Evolutionary conservation across 2,888 invertebrate genomes (phyloP).

Genomic region (Acleris holmiana): DNA sequence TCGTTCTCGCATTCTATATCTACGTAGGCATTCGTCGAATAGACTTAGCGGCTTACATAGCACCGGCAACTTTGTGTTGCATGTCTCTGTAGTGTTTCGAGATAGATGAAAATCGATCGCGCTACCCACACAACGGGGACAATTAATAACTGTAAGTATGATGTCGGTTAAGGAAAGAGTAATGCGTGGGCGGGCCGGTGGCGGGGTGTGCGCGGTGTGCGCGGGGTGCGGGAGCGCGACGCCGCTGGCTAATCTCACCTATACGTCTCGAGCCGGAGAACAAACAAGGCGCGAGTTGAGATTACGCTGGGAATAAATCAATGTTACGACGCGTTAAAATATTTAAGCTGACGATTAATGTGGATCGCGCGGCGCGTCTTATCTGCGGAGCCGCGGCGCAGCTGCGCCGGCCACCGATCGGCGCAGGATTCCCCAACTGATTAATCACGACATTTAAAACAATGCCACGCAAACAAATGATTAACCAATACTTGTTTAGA

Average conservation of each 20-base stretch:
- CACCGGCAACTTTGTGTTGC: conserved; percentile 20
- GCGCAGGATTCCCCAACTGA: conserved; percentile 50
- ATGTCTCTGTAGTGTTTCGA: conserved; percentile 5
- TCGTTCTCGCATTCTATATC: conserved; percentile 63
- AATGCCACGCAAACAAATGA: conserved; percentile 38
- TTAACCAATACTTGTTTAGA: not conserved
- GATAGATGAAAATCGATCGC: conserved; percentile 16
- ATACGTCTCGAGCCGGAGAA: conserved; percentile 80
- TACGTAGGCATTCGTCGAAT: conserved; percentile 55
- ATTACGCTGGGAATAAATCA: conserved; percentile 82
- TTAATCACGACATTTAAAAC: conserved; percentile 51
- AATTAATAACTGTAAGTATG: conserved; percentile 61
- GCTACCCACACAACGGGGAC: conserved; percentile 49
- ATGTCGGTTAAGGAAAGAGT: conserved; percentile 57
- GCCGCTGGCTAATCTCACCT: conserved; percentile 73
- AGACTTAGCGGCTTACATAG: conserved; percentile 51
- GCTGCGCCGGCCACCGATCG: conserved; percentile 55
- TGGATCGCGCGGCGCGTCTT: conserved; percentile 67
- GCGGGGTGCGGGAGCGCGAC: conserved; percentile 57
- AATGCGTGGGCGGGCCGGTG: conserved; percentile 51
- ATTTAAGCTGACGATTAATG: conserved; percentile 83
- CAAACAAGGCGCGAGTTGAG: conserved; percentile 81
- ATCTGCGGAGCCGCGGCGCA: conserved; percentile 63
- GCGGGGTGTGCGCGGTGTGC: conserved; percentile 51
- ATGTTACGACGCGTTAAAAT: conserved; percentile 84